These are phyloP conservation scores for Drosophila monieri DNA, from an alignment of 2,888 invertebrate species.

Conservation along the genomic window DNA sequence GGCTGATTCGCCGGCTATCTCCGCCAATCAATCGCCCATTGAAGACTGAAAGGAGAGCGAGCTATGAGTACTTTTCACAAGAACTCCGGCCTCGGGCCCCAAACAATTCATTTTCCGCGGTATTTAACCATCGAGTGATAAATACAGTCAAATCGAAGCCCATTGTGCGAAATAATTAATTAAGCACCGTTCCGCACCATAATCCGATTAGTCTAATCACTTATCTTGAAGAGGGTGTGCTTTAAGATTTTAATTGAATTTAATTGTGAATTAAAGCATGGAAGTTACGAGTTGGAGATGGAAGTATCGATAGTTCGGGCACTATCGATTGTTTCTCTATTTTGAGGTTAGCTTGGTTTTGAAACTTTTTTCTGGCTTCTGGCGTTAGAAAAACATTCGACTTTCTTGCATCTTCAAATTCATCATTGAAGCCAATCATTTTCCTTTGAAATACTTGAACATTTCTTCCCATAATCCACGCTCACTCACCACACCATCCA, in stretches of 20 bases:
- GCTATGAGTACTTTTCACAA: conserved; percentile 8
- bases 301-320: no score
- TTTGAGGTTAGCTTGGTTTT: no score
- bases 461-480: neutral
- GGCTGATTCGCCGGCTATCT: conserved; percentile 23
- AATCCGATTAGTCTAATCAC: conserved; percentile 28
- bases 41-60: conserved; percentile 18
- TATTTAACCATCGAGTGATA: conserved; percentile 1
- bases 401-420: no score
- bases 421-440: neutral
- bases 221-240: neutral
- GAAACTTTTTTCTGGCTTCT: no score
- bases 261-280: neutral
- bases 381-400: no score
- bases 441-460: neutral
- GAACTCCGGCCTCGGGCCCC: neutral
- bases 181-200: conserved; percentile 6
- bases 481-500: neutral
- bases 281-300: no score
- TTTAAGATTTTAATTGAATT: neutral
- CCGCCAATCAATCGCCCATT: conserved; percentile 33
- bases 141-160: conserved; percentile 23
- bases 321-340: no score
- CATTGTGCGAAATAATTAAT: conserved; percentile 30
- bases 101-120: conserved; percentile 13